These are phyloP conservation scores for Acleris sparsana DNA, from an alignment of 2,888 invertebrate species.

Conservation along the genomic window DNA sequence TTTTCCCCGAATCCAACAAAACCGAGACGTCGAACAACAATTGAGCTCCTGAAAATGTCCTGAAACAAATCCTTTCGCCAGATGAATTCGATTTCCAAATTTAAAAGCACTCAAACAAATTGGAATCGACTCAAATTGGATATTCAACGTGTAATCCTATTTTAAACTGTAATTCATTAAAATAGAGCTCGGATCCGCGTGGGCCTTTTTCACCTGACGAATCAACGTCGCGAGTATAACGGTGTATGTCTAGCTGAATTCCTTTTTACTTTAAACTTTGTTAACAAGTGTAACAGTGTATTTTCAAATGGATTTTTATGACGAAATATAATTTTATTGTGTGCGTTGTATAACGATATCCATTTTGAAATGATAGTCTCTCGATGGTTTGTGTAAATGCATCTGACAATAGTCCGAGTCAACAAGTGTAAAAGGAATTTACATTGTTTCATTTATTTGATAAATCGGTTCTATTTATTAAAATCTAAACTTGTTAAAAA, in stretches of 20 bases:
- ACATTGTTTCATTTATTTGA: too few relatives aligned
- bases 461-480: too few relatives aligned
- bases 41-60: not conserved
- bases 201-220: not conserved
- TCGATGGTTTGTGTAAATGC: too few relatives aligned
- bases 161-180: not conserved
- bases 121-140: conserved; percentile 47
- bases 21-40: conserved; percentile 18
- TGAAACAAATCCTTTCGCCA: conserved; percentile 16
- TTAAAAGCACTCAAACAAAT: conserved; percentile 46
- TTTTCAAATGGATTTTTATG: not conserved
- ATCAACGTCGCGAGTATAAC: not conserved
- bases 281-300: not conserved
- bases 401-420: too few relatives aligned
- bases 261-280: not conserved
- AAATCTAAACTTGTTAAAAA: too few relatives aligned
- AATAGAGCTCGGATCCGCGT: conserved; percentile 4
- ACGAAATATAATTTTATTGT: conserved; percentile 47
- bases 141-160: conserved; percentile 15
- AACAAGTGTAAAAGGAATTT: too few relatives aligned
- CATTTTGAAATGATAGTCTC: too few relatives aligned
- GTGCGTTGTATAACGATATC: too few relatives aligned
- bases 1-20: conserved; percentile 5
- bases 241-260: not conserved
- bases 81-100: conserved; percentile 31